Base-by-base conservation (phyloP, 2,888 invertebrate genomes). In the Euzetes globulus region DNA sequence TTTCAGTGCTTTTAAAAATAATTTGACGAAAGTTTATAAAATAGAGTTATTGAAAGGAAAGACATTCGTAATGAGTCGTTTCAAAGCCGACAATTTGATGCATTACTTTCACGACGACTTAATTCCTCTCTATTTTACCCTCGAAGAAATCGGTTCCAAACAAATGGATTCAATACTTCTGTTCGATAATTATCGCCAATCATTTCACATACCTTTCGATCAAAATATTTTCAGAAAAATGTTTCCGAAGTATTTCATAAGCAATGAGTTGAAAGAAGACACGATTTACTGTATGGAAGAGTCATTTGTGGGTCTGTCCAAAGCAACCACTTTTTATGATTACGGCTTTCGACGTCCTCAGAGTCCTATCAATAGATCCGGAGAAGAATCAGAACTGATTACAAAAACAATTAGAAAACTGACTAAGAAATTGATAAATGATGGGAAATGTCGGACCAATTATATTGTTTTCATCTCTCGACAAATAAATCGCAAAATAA, bases 61-160 rank as follows among this genome's bases (percentile, higher is more conserved):
- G 22, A 80, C 79, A 45, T 78, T 84, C 45, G 76, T 84, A 5
- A 78, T 84, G 25, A 80, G 80, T 68, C 80, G 85, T 13, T 86
- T 85, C 78, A 84, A 85, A 77, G 83, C 84, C 2, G 85, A 85
- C 77, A 86, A 86, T 79, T 79, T 85, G n/a, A 85, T 86, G 85
- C 86, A 86, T 80, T 83, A 84, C 11, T 79, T 86, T 55, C 85
- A 86, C 79, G 86, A 86, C 80, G 86, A 86, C 78, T 79, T 86
- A 2, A 77, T 86, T 19, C 85, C 86, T 2, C 75, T 85, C 17
- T 83, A 80, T 79, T 76, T 80, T 50, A 84, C 84, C 7, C 79
- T 82, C 68, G 78, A 81, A 29, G 78, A 81, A 47, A 76, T 55
- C n/a, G 58, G 37, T 22, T 22, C 19, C 15, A 47, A 58, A 58